Conservation (phyloP, 2,113 vertebrate genomes). For the Callipepla californica region DNA sequence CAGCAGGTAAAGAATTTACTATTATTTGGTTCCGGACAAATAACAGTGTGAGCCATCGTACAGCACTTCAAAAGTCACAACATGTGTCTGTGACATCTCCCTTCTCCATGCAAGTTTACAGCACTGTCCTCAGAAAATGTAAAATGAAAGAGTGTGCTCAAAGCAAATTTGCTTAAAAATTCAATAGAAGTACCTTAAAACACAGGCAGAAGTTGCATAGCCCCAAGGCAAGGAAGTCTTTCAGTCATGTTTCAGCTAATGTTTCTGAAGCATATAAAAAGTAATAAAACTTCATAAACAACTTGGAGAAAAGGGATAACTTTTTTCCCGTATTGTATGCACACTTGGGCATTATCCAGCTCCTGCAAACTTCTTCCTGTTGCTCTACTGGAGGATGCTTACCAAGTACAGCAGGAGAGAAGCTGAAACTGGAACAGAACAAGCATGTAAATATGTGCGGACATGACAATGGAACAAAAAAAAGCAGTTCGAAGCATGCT, state of each 20-base stretch:
- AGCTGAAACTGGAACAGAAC: background rate
- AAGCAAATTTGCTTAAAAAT: constrained; percentile 56
- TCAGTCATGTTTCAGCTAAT: constrained; percentile 18
- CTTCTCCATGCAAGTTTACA: background rate
- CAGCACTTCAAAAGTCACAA: background rate
- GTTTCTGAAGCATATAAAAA: constrained; percentile 22
- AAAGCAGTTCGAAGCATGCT: background rate
- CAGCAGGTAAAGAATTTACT: background rate
- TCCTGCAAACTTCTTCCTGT: background rate
- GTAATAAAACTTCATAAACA: background rate
- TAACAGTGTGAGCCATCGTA: background rate
- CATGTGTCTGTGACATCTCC: background rate
- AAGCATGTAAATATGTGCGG: background rate
- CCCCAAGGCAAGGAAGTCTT: constrained; percentile 41
- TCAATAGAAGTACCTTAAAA: constrained; percentile 57
- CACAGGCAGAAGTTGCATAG: constrained; percentile 39
- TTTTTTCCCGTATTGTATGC: background rate
- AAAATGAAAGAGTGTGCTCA: constrained; percentile 1
- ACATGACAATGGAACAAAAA: background rate
- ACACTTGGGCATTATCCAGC: background rate
- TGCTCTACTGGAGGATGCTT: background rate
- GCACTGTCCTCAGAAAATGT: background rate
- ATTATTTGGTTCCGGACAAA: background rate
- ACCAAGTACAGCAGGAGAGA: background rate
- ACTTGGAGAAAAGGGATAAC: background rate